Conservation (phyloP, 2,888 invertebrate genomes). For the Ellobium chinense region DNA sequence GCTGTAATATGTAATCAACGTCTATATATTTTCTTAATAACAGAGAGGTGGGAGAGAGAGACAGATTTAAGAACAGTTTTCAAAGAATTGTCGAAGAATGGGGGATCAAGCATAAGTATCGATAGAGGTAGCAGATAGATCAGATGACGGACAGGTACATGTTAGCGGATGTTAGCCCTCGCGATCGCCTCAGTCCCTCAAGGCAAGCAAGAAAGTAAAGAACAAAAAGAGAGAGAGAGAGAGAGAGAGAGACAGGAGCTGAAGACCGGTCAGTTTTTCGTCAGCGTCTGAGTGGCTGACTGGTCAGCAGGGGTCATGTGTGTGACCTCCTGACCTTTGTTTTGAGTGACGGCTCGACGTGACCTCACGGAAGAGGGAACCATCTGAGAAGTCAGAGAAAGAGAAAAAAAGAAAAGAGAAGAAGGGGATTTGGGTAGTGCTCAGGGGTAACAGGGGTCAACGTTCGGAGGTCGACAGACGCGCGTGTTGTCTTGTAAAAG, state of each 20-base stretch:
- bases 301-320: conserved; percentile 26
- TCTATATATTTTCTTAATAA: too few species aligned
- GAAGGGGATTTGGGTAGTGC: background rate
- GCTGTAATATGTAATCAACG: too few species aligned
- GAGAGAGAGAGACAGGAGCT: too few species aligned
- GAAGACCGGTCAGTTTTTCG: background rate
- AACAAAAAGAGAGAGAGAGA: too few species aligned
- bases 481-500: background rate
- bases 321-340: conserved; percentile 31
- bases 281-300: background rate
- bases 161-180: background rate
- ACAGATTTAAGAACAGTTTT: too few species aligned
- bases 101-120: too few species aligned
- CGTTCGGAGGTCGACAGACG: background rate
- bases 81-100: too few species aligned
- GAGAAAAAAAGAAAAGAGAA: background rate
- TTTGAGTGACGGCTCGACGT: background rate
- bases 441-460: background rate
- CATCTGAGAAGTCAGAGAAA: background rate
- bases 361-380: conserved; percentile 4
- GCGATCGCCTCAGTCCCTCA: too few species aligned
- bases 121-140: background rate
- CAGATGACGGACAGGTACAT: background rate
- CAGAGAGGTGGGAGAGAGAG: too few species aligned
- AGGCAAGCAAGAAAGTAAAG: too few species aligned